Percentiles rank a stretch among this genome's conserved stretches.
Conservation (phyloP, 2,888 invertebrate species). For the Drosophila neutralis region DNA sequence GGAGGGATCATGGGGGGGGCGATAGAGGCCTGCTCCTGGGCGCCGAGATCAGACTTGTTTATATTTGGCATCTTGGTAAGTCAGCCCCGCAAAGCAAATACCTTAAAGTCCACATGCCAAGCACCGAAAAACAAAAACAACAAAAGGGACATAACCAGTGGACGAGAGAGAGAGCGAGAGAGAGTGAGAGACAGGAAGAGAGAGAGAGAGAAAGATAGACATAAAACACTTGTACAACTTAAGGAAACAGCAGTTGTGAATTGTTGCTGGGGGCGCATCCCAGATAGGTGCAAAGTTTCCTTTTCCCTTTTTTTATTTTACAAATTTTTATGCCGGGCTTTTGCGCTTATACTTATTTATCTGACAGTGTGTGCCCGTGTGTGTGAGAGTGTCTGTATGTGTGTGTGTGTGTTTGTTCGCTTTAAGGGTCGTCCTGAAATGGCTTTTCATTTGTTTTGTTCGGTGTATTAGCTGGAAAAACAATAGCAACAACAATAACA, state of each 20-base stretch:
- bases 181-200: background rate
- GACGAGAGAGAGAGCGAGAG: constrained; percentile 1
- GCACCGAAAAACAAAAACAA: constrained; percentile 5
- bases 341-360: constrained; percentile 25
- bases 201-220: constrained; percentile 17
- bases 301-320: constrained; percentile 11
- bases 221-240: constrained; percentile 72
- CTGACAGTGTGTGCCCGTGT: constrained; percentile 15
- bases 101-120: constrained; percentile 39
- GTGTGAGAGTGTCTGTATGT: constrained; percentile 5
- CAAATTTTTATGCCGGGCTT: constrained; percentile 27
- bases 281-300: constrained; percentile 35
- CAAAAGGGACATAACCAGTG: background rate
- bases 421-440: constrained; percentile 45
- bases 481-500: constrained; percentile 20
- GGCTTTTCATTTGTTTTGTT: constrained; percentile 64
- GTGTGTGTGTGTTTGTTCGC: constrained; percentile 20
- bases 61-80: constrained; percentile 51
- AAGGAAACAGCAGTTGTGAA: constrained; percentile 62
- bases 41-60: constrained; percentile 46
- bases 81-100: constrained; percentile 46
- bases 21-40: constrained; percentile 19
- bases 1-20: background rate
- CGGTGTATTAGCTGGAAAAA: constrained; percentile 36
- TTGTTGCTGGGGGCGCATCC: constrained; percentile 22